These are phyloP conservation scores for Pogonognathellus flavescens DNA, from an alignment of 1,140 invertebrate genomes.

Conservation along the genomic window DNA sequence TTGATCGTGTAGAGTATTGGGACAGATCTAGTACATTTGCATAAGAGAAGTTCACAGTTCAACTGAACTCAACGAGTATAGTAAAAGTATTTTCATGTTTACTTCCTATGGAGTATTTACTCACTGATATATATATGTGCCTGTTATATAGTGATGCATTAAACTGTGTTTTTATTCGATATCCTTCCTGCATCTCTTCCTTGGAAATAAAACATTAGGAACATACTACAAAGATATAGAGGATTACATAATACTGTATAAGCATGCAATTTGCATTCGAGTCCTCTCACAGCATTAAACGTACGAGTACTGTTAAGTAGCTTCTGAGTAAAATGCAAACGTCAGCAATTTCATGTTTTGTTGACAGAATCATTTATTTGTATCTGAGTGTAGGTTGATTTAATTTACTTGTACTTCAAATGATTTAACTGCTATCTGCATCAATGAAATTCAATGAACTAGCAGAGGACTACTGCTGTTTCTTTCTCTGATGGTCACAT, in stretches of 20 bases:
- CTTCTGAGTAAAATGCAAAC: conserved; percentile 29
- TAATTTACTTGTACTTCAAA: background rate
- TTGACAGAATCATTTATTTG: conserved; percentile 40
- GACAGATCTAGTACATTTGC: background rate
- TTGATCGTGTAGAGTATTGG: background rate
- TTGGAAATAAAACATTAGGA: background rate
- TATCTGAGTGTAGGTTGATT: background rate
- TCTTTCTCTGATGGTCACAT: too few relatives aligned
- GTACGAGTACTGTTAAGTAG: conserved; percentile 23
- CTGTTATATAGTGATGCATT: too few relatives aligned
- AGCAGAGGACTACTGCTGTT: too few relatives aligned
- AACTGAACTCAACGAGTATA: background rate
- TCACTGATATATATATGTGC: too few relatives aligned
- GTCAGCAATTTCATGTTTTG: conserved; percentile 39
- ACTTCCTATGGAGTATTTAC: too few relatives aligned
- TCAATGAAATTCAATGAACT: too few relatives aligned
- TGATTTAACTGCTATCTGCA: too few relatives aligned
- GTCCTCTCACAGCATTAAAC: background rate
- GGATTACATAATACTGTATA: too few relatives aligned
- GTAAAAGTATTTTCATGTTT: background rate
- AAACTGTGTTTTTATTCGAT: conserved; percentile 7
- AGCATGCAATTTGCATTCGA: conserved; percentile 4
- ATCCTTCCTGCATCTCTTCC: conserved; percentile 18
- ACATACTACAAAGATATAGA: too few relatives aligned
- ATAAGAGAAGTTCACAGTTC: background rate